These are phyloP conservation scores for Paratilapia polleni DNA, from an alignment of 2,113 vertebrate genomes.

Conservation along the genomic window DNA sequence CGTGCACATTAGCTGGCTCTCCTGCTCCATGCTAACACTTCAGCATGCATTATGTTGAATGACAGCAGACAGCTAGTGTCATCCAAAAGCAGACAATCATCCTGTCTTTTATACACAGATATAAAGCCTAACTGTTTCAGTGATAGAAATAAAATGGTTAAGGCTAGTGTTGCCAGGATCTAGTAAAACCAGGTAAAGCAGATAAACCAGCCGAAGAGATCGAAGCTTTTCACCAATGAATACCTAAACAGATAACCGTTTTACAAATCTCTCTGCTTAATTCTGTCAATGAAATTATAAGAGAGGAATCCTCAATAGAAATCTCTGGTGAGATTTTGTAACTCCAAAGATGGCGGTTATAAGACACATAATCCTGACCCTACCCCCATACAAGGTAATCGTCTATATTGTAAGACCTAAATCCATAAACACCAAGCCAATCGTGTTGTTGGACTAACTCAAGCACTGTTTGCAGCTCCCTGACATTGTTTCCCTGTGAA, in stretches of 20 bases:
- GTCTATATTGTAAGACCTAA: background rate
- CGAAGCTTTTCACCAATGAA: background rate
- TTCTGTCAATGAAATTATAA: background rate
- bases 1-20: background rate
- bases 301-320: background rate
- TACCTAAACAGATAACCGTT: background rate
- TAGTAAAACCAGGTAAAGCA: background rate
- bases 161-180: background rate
- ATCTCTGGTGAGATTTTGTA: background rate
- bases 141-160: background rate
- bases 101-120: background rate
- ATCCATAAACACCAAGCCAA: background rate
- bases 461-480: background rate
- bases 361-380: no score
- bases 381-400: background rate
- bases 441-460: background rate
- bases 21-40: background rate
- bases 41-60: conserved; percentile 4
- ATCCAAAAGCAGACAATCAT: background rate
- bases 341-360: no score
- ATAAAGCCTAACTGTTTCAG: background rate
- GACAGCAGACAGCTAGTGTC: background rate
- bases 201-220: background rate
- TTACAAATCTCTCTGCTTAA: background rate
- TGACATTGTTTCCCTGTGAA: background rate